Evolutionary conservation across 2,888 invertebrate genomes (phyloP), one percentile per base, ranked within the genome.

Genomic region (Alitta virens): DNA sequence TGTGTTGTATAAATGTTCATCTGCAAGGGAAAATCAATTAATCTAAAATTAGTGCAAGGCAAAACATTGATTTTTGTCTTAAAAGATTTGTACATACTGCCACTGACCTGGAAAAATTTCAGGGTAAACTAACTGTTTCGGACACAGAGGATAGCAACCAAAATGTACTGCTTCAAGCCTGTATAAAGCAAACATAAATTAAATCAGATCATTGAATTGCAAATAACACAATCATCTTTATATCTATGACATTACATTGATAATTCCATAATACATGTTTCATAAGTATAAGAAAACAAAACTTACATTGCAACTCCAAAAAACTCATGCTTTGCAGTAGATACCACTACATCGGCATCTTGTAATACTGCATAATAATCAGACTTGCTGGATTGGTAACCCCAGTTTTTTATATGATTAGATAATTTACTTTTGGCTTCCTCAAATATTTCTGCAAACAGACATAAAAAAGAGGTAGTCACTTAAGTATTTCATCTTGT

Each of bases 251-350:
- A 7, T 33, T 5, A 33, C 33, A 33, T 33, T 33, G 33, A 12
- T 33, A 7, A 33, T 5, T 5, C 33, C 33, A 5, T 33, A 33
- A 33, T n/a, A n/a, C n/a, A n/a, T n/a, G 42, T 25, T 16, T 1
- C 24, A 51, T 42, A 1, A 43, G 52, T 40, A n/a, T 18, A 46
- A 46, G 3, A 9, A 21, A n/a, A 12, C 7, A 12, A 46, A 7
- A 82, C 85, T 83, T 83, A 88, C 89, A 90, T 88, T 24, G 89
- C 86, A 24, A 90, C 89, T 38, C 90, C 90, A 79, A 88, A 90
- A 79, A 90, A 90, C 78, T 90, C 90, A 78, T 90, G 90, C 25
- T 85, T 83, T 1, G 90, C 88, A 5, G 90, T 90, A 0, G 90
- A 90, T 27, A 90, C 85, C 2, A 87, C 88, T 50, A 90, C 85